phyloP scores from a whole-genome alignment of 2,888 invertebrate species.

The Xestoiulus laeticollis region DNA sequence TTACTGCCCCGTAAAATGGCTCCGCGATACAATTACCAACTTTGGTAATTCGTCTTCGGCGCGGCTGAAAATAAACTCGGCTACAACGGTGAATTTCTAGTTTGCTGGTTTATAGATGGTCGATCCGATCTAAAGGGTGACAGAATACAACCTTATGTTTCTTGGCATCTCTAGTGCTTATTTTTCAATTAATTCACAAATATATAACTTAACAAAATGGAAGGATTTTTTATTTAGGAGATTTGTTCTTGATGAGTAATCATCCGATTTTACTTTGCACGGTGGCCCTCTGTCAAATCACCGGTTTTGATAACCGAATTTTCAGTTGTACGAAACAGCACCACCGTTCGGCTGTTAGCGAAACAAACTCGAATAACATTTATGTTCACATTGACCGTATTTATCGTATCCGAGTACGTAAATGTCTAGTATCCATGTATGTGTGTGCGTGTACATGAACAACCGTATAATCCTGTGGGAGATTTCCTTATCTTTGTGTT shows the following conservation, averaged over 20 bases:
- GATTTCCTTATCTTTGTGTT: neutral
- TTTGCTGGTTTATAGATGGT: neutral
- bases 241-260: too few relatives aligned
- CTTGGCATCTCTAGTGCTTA: neutral
- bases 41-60: neutral
- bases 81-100: neutral
- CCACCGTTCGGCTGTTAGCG: neutral
- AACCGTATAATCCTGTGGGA: neutral
- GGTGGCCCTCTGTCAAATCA: neutral
- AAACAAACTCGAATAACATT: neutral
- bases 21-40: neutral
- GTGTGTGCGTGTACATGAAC: slow-evolving; percentile 38
- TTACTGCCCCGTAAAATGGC: neutral
- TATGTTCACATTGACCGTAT: neutral
- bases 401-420: neutral
- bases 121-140: neutral
- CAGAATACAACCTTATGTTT: too few relatives aligned
- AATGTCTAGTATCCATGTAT: neutral
- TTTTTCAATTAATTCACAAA: neutral
- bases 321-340: neutral
- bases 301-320: neutral
- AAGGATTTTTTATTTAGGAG: neutral
- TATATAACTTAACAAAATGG: neutral
- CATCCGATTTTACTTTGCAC: neutral
- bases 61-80: neutral